Conservation (phyloP, 2,113 vertebrate species). For the Puntigrus tetrazona region DNA sequence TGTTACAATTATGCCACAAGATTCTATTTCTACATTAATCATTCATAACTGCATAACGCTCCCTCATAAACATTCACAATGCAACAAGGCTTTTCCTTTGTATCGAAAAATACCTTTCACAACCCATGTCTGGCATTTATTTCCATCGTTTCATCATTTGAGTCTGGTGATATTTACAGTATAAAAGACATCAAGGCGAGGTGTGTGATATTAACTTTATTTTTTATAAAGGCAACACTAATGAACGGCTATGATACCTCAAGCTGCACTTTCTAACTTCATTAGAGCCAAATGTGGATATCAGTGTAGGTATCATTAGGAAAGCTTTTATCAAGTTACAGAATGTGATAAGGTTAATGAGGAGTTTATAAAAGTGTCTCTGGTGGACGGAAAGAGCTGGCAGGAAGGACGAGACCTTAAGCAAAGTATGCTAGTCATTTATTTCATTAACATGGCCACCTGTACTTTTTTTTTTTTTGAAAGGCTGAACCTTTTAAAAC, state of each 20-base stretch:
- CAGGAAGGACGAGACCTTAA: constrained; percentile 46
- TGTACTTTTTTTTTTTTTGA: constrained; percentile 19
- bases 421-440: constrained; percentile 40
- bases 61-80: constrained; percentile 83
- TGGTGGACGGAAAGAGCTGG: constrained; percentile 11
- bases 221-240: constrained; percentile 22
- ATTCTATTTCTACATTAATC: constrained; percentile 84
- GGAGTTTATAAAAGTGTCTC: constrained; percentile 51
- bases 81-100: constrained; percentile 69
- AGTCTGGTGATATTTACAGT: constrained; percentile 25
- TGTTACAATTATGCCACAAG: constrained; percentile 77
- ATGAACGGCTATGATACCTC: constrained; percentile 40
- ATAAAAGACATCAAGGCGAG: neutral
- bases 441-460: constrained; percentile 46
- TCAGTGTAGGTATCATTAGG: constrained; percentile 52
- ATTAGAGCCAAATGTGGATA: constrained; percentile 45
- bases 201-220: neutral
- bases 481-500: constrained; percentile 32
- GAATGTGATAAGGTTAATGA: constrained; percentile 56
- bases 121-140: constrained; percentile 20
- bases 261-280: constrained; percentile 49
- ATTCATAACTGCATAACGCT: constrained; percentile 87
- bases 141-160: neutral
- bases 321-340: constrained; percentile 57
- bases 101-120: constrained; percentile 53